phyloP scores from a whole-genome alignment of 1,140 invertebrate species.

The Drosophila navojoa region DNA sequence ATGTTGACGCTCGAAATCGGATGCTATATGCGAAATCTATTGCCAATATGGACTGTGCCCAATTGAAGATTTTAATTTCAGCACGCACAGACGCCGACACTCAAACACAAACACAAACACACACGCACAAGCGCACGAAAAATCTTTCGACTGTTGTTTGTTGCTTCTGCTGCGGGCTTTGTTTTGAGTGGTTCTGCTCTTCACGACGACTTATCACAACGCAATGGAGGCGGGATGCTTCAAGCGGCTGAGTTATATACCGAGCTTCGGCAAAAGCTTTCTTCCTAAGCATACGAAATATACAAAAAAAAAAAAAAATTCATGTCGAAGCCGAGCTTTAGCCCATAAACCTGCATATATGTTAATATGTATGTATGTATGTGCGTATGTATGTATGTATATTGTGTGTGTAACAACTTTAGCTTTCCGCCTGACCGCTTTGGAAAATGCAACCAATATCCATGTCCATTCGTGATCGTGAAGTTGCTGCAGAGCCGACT shows the following conservation, averaged over 20 bases:
- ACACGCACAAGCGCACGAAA: slow-evolving; percentile 12
- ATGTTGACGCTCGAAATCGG: slow-evolving; percentile 39
- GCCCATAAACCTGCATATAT: slow-evolving; percentile 36
- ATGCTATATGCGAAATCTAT: slow-evolving; percentile 28
- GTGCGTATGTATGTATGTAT: neutral
- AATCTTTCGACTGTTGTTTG: slow-evolving; percentile 6
- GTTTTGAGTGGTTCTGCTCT: slow-evolving; percentile 24
- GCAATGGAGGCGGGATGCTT: slow-evolving; percentile 67
- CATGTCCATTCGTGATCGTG: slow-evolving; percentile 35
- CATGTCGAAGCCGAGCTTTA: slow-evolving; percentile 32
- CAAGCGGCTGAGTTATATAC: slow-evolving; percentile 62
- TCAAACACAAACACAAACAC: slow-evolving; percentile 29
- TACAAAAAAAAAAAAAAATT: slow-evolving; percentile 14
- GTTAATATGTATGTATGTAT: neutral
- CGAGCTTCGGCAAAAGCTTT: slow-evolving; percentile 64
- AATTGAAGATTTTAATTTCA: slow-evolving; percentile 22
- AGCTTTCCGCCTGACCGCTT: slow-evolving; percentile 44
- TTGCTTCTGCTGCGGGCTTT: slow-evolving; percentile 23
- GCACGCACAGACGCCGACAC: slow-evolving; percentile 33
- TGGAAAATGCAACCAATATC: slow-evolving; percentile 33
- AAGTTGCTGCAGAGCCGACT: neutral
- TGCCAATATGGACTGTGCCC: slow-evolving; percentile 21
- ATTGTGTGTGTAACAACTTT: slow-evolving; percentile 30
- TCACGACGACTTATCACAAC: slow-evolving; percentile 68
- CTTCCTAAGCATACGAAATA: neutral